A percentile compares a stretch with the other conserved stretches of the same genome.
Evolutionary conservation across 2,113 vertebrate species (phyloP).

Genomic region (Rousettus leschenaultii): DNA sequence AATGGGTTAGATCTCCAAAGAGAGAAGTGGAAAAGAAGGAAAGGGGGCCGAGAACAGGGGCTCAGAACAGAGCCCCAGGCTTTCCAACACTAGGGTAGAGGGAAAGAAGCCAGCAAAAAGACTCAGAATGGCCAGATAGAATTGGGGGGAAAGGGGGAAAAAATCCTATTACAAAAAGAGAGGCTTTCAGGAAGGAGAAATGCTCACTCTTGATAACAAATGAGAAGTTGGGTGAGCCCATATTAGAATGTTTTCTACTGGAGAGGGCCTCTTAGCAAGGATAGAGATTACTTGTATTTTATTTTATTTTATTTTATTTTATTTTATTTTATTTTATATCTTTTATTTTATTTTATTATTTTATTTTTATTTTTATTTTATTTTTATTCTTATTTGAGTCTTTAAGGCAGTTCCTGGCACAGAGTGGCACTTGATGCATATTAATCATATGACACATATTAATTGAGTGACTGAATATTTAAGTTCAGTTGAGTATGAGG

Average conservation of each 20-base stretch:
- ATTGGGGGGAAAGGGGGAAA: rapidly evolving
- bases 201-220: background rate
- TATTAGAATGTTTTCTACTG: background rate
- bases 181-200: background rate
- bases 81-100: background rate
- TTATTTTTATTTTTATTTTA: too few species aligned
- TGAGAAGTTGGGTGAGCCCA: background rate
- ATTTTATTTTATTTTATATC: background rate
- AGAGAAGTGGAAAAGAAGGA: background rate
- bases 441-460: background rate
- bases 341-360: background rate
- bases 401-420: background rate
- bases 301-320: too few species aligned
- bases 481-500: background rate
- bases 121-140: background rate
- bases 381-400: background rate
- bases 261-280: background rate
- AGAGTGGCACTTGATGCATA: background rate
- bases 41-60: background rate
- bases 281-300: background rate
- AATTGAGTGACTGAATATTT: background rate
- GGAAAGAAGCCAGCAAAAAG: background rate
- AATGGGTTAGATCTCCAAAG: background rate
- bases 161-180: background rate
- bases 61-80: background rate